phyloP scores from a whole-genome alignment of 2,113 vertebrate species.

The Erpornis zantholeuca region DNA sequence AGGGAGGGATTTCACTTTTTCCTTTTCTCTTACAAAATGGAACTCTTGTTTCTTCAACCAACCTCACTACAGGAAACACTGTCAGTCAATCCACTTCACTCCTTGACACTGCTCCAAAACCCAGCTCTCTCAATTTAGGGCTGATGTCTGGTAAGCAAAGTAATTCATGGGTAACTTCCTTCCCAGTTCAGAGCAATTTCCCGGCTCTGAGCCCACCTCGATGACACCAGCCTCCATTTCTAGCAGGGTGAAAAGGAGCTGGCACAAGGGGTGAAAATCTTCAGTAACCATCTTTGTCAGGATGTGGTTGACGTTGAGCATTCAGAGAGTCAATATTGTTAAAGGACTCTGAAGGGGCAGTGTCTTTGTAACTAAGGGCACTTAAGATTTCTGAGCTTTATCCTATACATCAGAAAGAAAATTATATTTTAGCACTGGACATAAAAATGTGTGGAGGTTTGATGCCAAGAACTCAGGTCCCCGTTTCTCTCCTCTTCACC shows the following conservation, averaged over 20 bases:
- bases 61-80: accelerated
- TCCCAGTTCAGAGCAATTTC: neutral
- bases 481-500: neutral
- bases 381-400: neutral
- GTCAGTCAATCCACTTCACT: neutral
- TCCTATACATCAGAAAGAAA: neutral
- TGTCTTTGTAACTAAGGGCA: neutral
- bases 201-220: neutral
- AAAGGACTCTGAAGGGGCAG: neutral
- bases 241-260: neutral
- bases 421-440: neutral
- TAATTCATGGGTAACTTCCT: neutral
- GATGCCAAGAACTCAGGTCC: neutral
- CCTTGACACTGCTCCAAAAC: neutral
- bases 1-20: neutral
- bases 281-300: neutral
- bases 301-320: neutral
- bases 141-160: neutral
- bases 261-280: neutral
- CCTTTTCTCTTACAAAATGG: neutral
- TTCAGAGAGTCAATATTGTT: neutral
- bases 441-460: neutral
- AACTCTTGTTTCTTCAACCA: neutral
- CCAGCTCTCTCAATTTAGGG: neutral
- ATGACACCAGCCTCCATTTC: neutral